Conservation (phyloP, 2,888 invertebrate species). For the Andrena camellia region DNA sequence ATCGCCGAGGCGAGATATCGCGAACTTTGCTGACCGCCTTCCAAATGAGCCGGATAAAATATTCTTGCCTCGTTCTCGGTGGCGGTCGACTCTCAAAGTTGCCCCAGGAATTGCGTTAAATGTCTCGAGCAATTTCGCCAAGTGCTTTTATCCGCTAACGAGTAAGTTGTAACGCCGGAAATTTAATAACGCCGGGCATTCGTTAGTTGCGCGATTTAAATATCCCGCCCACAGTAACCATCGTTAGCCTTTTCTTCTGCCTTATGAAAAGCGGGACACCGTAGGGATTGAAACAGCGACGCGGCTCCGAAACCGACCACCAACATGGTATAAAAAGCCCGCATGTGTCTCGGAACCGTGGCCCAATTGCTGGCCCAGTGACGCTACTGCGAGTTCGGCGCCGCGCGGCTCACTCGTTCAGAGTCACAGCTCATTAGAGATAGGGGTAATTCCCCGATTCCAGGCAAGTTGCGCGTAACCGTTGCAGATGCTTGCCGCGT, state of each 20-base stretch:
- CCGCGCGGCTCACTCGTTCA: slow-evolving; percentile 32
- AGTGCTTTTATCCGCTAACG: slow-evolving; percentile 52
- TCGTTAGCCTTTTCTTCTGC: not conserved
- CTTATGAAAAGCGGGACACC: not conserved
- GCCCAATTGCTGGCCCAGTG: slow-evolving; percentile 9
- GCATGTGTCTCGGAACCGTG: slow-evolving; percentile 20
- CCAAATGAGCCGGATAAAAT: slow-evolving; percentile 54
- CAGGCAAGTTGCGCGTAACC: slow-evolving; percentile 10
- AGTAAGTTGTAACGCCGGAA: slow-evolving; percentile 39
- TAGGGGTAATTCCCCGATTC: slow-evolving; percentile 51
- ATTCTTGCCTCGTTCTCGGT: slow-evolving; percentile 55
- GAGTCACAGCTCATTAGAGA: slow-evolving; percentile 55
- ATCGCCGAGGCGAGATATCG: slow-evolving; percentile 33
- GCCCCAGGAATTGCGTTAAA: slow-evolving; percentile 44
- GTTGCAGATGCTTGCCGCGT: slow-evolving; percentile 34
- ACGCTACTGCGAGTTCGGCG: not conserved
- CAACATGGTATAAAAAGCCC: slow-evolving; percentile 19
- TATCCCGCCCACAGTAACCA: not conserved
- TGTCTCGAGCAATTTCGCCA: slow-evolving; percentile 43
- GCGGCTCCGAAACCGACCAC: not conserved
- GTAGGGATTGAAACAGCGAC: not conserved
- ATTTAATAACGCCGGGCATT: slow-evolving; percentile 39
- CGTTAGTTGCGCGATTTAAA: slow-evolving; percentile 39
- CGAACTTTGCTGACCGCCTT: slow-evolving; percentile 49
- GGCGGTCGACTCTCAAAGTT: slow-evolving; percentile 44